These are phyloP conservation scores for Lepisosteus osseus DNA, from an alignment of 2,113 vertebrate genomes.

Conservation along the genomic window DNA sequence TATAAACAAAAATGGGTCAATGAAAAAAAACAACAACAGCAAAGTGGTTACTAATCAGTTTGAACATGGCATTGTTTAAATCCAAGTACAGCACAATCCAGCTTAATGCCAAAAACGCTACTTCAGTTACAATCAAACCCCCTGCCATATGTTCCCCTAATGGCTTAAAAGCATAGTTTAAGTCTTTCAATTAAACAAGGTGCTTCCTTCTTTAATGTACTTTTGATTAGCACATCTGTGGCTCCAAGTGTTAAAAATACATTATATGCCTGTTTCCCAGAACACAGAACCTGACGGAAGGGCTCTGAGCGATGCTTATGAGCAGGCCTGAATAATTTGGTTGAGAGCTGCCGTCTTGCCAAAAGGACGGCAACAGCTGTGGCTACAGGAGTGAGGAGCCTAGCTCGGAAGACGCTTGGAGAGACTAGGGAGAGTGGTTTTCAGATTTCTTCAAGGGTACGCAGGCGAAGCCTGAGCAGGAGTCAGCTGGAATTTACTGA, in stretches of 20 bases:
- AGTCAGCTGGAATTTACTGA: no score
- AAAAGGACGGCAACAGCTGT: no score
- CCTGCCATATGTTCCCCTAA: conserved; percentile 3
- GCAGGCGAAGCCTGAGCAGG: no score
- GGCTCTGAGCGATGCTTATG: no score
- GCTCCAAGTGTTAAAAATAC: not conserved
- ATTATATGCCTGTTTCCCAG: not conserved
- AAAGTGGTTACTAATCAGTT: not conserved
- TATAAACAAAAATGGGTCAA: not conserved
- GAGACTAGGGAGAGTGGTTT: no score
- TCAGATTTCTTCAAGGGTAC: no score
- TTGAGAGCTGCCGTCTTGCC: no score
- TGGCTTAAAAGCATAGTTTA: not conserved
- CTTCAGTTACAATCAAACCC: not conserved
- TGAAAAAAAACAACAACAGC: not conserved
- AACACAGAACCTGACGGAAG: no score
- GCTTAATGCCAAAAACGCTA: not conserved
- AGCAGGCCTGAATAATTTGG: no score
- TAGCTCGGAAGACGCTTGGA: no score
- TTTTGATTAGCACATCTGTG: conserved; percentile 7
- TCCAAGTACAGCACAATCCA: not conserved
- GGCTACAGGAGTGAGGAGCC: no score
- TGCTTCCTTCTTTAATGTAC: not conserved
- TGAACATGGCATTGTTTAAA: not conserved
- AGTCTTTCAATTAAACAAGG: not conserved